Evolutionary conservation across 2,113 vertebrate species (phyloP), one percentile per base, ranked within the genome.

Genomic region (Campylomormyrus numenius): DNA sequence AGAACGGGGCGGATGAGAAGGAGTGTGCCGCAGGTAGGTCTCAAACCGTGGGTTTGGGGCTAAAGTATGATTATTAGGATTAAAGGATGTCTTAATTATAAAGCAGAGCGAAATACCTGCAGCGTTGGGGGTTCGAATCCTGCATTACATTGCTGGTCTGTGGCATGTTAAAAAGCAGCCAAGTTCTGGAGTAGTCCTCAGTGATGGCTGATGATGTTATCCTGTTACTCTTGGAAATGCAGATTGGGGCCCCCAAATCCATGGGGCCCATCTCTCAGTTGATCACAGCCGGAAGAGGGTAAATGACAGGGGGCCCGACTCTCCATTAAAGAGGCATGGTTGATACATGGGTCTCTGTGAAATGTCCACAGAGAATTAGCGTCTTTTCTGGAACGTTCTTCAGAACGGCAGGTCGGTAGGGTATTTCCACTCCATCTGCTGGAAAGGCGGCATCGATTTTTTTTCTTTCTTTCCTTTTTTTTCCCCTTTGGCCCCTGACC

Each of bases 1-100:
- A 98, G 93, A 99, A 96, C 0, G 98, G 98, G n/a, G 94, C 95
- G 0, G 98, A 99, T 0, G 98, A 99, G 93, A 96, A 97, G 58
- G 97, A 96, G 91, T 99, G 98, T 49, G 95, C 96, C 9, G 96
- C 97, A 88, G 96, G 98, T 99, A 94, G 97, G 98, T 96, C 88
- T 88, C n/a, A 80, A 6, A 19, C 58, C 0, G 35, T 19, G 39
- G 52, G 35, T 66, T 80, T 19, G 74, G 35, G 35, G 31, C 31
- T 19, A 5, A 19, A 42, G 15, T 35, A 19, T 80, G 74, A 1
- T 8, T 39, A 42, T 39, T 42, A 42, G 35, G 15, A 0, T 80
- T 80, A 19, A 70, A 27, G n/a, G 58, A 27, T 27, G n/a, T 19
- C 58, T 27, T 66, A 0, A 66, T 66, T 27, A 62, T 62, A 9